A percentile compares a stretch with the other conserved stretches of the same genome.
phyloP scores from a whole-genome alignment of 2,888 invertebrate genomes.

The Endotricha flammealis region DNA sequence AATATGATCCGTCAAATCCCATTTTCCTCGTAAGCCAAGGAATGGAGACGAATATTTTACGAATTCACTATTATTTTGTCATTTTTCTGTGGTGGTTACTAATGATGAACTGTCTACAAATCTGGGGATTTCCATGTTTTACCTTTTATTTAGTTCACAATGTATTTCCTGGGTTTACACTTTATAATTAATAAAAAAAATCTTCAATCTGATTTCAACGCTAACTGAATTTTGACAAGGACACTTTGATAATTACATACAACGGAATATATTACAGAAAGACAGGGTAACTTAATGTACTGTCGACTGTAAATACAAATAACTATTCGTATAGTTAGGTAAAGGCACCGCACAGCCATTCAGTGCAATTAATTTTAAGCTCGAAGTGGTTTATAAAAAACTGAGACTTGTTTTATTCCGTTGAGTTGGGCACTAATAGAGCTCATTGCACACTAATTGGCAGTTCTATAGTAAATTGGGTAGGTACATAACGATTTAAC shows the following conservation, averaged over 20 bases:
- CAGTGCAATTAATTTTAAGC: too few species aligned
- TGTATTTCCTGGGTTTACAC: too few species aligned
- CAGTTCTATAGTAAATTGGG: background rate
- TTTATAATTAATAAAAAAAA: too few species aligned
- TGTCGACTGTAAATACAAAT: too few species aligned
- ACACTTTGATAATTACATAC: too few species aligned
- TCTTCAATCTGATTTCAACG: too few species aligned
- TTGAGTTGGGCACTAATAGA: slow-evolving; percentile 1
- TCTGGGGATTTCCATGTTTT: background rate
- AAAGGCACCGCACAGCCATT: too few species aligned
- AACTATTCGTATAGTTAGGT: too few species aligned
- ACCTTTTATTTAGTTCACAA: too few species aligned
- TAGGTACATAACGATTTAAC: background rate
- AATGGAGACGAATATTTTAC: background rate
- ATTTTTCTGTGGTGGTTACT: background rate
- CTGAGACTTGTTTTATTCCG: slow-evolving; percentile 3
- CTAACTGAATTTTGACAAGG: too few species aligned
- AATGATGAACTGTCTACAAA: background rate
- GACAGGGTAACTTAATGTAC: too few species aligned
- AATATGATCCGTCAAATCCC: slow-evolving; percentile 1
- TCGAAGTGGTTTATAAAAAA: slow-evolving; percentile 5
- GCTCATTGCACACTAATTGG: background rate
- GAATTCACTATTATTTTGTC: background rate
- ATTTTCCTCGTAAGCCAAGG: background rate
- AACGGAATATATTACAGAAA: too few species aligned